Evolutionary conservation across 2,113 vertebrate species (phyloP).

Genomic region (Nesoenas mayeri): DNA sequence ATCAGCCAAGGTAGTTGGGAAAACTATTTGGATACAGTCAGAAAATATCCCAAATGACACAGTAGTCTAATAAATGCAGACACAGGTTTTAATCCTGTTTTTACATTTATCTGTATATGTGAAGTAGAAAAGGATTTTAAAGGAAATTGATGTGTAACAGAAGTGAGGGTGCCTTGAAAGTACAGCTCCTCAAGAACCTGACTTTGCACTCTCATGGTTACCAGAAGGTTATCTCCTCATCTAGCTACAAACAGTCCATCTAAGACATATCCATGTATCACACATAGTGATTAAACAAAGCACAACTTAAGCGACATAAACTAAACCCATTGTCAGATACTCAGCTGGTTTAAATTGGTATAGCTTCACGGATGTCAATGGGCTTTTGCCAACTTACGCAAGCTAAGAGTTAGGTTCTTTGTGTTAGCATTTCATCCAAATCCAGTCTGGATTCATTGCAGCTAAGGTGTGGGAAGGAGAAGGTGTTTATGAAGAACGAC

Average conservation of each 20-base stretch:
- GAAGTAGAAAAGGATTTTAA: slow-evolving; percentile 8
- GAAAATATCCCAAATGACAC: neutral
- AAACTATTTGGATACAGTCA: slow-evolving; percentile 27
- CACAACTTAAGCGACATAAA: neutral
- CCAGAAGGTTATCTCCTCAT: neutral
- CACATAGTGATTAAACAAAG: neutral
- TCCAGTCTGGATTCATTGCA: neutral
- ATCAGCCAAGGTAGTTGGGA: neutral
- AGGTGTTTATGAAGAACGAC: neutral
- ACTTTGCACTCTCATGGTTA: neutral
- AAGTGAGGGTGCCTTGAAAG: neutral
- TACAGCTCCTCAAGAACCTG: neutral
- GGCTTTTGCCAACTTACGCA: neutral
- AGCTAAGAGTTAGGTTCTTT: neutral
- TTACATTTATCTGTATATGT: neutral
- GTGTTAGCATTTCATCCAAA: neutral
- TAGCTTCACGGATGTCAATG: neutral
- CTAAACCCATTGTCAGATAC: neutral
- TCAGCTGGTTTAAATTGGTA: neutral
- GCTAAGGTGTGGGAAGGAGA: neutral
- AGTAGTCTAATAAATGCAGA: neutral
- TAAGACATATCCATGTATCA: neutral
- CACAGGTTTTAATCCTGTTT: neutral
- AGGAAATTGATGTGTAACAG: neutral
- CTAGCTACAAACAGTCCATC: neutral